phyloP scores from a whole-genome alignment of 2,888 invertebrate species.

The Steinernema scapterisci region DNA sequence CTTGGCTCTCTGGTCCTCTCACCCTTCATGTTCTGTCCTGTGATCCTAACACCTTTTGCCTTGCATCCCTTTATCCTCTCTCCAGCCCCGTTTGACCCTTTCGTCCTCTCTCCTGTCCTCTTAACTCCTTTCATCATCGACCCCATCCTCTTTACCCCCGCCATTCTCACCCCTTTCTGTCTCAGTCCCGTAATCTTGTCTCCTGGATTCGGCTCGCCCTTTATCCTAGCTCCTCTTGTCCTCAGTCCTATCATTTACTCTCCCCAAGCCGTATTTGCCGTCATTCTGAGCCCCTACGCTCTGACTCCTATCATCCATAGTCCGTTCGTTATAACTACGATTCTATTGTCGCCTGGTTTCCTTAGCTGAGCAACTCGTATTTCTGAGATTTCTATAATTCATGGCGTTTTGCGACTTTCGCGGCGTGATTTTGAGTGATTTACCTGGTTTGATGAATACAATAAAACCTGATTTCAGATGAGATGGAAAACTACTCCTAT shows the following conservation, averaged over 20 bases:
- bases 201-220: constrained; percentile 47
- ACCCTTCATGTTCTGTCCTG: constrained; percentile 47
- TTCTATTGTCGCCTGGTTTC: constrained; percentile 19
- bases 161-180: neutral
- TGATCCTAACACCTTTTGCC: constrained; percentile 46
- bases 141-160: neutral
- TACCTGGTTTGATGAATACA: too few relatives aligned
- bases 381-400: too few relatives aligned
- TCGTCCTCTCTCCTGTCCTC: constrained; percentile 53
- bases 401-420: too few relatives aligned
- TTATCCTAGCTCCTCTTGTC: constrained; percentile 46
- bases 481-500: too few relatives aligned
- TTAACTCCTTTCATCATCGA: constrained; percentile 47
- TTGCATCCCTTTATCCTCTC: constrained; percentile 50
- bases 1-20: constrained; percentile 49
- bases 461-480: too few relatives aligned
- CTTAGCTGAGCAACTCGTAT: neutral
- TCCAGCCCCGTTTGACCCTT: constrained; percentile 50
- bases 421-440: too few relatives aligned
- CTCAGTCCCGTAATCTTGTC: constrained; percentile 45
- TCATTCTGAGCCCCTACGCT: constrained; percentile 45
- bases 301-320: constrained; percentile 47
- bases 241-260: constrained; percentile 34
- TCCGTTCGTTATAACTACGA: neutral
- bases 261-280: constrained; percentile 40